Base-by-base conservation (phyloP, 1,140 invertebrate species). In the Lepidurus couesii region DNA sequence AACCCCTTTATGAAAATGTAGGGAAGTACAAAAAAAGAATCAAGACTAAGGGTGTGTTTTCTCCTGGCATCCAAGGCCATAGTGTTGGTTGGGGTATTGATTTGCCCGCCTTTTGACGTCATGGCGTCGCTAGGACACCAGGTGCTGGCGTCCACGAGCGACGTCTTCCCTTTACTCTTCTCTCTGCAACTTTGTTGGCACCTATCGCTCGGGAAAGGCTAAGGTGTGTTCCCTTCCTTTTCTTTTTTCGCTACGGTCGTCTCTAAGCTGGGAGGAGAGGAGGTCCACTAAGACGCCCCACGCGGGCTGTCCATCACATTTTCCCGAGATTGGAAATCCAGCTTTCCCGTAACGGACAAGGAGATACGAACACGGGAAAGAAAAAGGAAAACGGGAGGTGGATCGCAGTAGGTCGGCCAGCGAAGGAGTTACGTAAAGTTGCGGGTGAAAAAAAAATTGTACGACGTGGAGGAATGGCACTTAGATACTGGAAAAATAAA, bases 21-120 rank as follows among this genome's bases (percentile, higher is more conserved):
- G 8, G 6, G 16, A 16, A 7, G 53, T 7, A 65, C 21, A 13
- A 21, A 65, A 65, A 10, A 47, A 11, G 3, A 47, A 47, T 47
- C 10, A 47, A 47, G 45, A 47, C 45, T 10, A 65, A 9, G 21
- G 13, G 53, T 65, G 53, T 65, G 21, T 7, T 7, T 65, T 13
- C 53, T 65, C 3, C 53, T 65, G 53, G 53, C 53, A 65, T 65
- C 53, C 53, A 65, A 65, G 53, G 53, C 21, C 53, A 65, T 7
- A 10, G 53, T 65, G 53, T 65, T 65, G 53, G 34, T 34, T 65
- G 53, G 53, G 53, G 10, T 65, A 65, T 65, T 65, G 53, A 65
- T 65, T 65, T 65, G 53, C 53, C 53, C 53, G 53, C 53, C 53
- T 65, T 65, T 65, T 65, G 53, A 65, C 53, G 53, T 65, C 53